Evolutionary conservation across 2,888 invertebrate genomes (phyloP), one percentile per base, ranked within the genome.

Genomic region (Nineta flava): DNA sequence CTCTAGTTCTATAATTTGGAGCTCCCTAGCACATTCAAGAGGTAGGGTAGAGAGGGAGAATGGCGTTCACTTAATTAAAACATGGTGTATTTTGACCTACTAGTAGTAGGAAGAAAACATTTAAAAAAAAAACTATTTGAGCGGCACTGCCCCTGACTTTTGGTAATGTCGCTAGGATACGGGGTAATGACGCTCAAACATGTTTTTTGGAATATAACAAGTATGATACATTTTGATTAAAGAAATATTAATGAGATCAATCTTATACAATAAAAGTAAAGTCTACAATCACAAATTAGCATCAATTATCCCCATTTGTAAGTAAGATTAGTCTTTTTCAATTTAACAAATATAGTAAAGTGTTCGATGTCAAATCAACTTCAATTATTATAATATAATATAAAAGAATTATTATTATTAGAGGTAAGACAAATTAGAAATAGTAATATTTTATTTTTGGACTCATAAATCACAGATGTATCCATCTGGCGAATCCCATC

Each of bases 381-480:
- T 50, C 21, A 48, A 52, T 51, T 53, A 52, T 32, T 38, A 38
- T 38, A 38, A 38, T 38, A 38, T 38, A 38, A 38, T 38, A 38
- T 38, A 38, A 38, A 38, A 38, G 2, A 42, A 42, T 42, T 48
- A 50, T 48, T 35, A 48, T 50, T 49, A 50, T 49, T 49, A 49
- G 38, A 47, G 17, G 44, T 50, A 48, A 50, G 19, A 41, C 34
- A 45, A 53, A 53, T 50, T 45, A 54, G 44, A 50, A 51, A 51
- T 52, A 34, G 34, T 41, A 48, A 52, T 53, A 51, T 54, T 43
- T 52, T 52, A 53, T 52, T 42, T n/a, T 42, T n/a, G 3, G 13
- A 7, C 13, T 56, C 57, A 57, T 53, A 57, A 55, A 56, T 56
- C 57, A 53, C 58, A 58, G 46, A 57, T 55, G 42, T 55, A 59